A percentile compares a stretch with the other conserved stretches of the same genome.
Evolutionary conservation across 1,140 invertebrate genomes (phyloP).

Genomic region (Bacillus rossius): DNA sequence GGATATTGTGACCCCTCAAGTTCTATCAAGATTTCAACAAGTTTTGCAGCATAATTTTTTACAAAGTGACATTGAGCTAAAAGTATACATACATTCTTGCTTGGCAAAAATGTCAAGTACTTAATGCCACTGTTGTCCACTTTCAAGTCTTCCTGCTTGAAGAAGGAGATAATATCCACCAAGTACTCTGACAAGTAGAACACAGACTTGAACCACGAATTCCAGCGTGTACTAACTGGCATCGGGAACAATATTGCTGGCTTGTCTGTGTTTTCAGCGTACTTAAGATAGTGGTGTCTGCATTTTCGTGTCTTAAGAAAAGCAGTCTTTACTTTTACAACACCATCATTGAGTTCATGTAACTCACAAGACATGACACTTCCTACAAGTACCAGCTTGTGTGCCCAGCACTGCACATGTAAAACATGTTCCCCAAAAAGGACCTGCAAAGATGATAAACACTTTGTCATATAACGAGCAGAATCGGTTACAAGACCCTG

Average conservation of each 20-base stretch:
- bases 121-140: too few species aligned
- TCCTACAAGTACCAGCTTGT: background rate
- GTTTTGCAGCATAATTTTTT: too few species aligned
- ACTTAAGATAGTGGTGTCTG: background rate
- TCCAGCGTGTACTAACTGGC: background rate
- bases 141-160: too few species aligned
- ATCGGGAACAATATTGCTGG: background rate
- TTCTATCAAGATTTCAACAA: too few species aligned
- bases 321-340: background rate
- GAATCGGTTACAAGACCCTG: background rate
- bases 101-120: too few species aligned
- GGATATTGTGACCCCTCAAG: too few species aligned
- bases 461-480: background rate
- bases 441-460: background rate
- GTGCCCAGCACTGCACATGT: constrained; percentile 4
- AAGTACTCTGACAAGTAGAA: background rate
- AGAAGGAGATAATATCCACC: background rate
- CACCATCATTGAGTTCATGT: background rate
- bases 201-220: background rate
- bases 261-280: background rate
- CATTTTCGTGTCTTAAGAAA: background rate
- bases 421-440: background rate
- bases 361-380: background rate
- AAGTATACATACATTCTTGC: too few species aligned
- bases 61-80: too few species aligned